These are phyloP conservation scores for Drosophila kepulauana DNA, from an alignment of 1,140 invertebrate genomes.

Conservation along the genomic window DNA sequence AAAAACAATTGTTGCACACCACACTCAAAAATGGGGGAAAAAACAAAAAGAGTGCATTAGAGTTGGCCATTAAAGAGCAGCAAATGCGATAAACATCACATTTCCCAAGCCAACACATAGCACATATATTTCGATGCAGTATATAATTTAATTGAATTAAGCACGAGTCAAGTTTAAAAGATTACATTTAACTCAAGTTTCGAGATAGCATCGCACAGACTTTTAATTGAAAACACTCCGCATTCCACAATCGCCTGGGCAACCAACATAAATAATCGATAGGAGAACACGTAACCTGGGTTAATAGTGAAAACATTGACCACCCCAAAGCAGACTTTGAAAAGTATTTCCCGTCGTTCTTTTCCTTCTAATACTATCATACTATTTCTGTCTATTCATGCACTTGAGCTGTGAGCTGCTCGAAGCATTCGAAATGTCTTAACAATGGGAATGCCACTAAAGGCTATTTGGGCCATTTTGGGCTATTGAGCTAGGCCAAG, in stretches of 20 bases:
- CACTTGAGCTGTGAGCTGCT: slow-evolving; percentile 43
- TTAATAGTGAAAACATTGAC: slow-evolving; percentile 40
- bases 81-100: slow-evolving; percentile 6
- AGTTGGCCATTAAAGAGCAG: not conserved
- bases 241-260: not conserved
- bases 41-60: slow-evolving; percentile 52
- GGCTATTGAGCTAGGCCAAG: slow-evolving; percentile 27
- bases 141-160: slow-evolving; percentile 17
- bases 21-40: slow-evolving; percentile 6
- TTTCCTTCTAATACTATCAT: not conserved
- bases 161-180: not conserved
- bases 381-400: slow-evolving; percentile 55
- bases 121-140: not conserved
- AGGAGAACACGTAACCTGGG: slow-evolving; percentile 18
- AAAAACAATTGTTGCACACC: slow-evolving; percentile 51
- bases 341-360: slow-evolving; percentile 28
- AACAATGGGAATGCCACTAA: slow-evolving; percentile 16
- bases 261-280: slow-evolving; percentile 29
- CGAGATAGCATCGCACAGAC: not conserved
- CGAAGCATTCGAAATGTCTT: slow-evolving; percentile 33
- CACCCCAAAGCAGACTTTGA: slow-evolving; percentile 9
- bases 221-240: slow-evolving; percentile 35
- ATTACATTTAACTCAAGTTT: slow-evolving; percentile 6
- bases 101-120: not conserved
- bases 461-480: slow-evolving; percentile 3